Evolutionary conservation across 1,140 invertebrate genomes (phyloP).

Genomic region (Drosophila takahashii): DNA sequence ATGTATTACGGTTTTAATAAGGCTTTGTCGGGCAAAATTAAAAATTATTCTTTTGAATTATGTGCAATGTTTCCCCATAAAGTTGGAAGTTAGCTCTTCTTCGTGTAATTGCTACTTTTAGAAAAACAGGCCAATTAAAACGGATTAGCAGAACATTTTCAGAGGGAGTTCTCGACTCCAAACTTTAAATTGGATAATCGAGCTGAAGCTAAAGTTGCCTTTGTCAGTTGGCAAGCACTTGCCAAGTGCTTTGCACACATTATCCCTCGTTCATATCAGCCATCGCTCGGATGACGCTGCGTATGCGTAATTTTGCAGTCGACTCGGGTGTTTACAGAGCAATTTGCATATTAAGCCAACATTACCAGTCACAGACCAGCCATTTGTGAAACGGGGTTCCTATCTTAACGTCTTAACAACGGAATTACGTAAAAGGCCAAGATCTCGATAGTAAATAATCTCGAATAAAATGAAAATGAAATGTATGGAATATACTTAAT

Average conservation of each 20-base stretch:
- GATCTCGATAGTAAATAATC: slow-evolving; percentile 13
- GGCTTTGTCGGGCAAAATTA: neutral
- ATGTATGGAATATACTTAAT: no score
- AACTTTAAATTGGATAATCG: slow-evolving; percentile 69
- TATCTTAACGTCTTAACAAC: slow-evolving; percentile 1
- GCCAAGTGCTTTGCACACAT: slow-evolving; percentile 69
- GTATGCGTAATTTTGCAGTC: slow-evolving; percentile 70
- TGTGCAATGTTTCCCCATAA: neutral
- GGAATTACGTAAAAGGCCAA: neutral
- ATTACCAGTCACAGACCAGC: slow-evolving; percentile 22
- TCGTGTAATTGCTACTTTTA: neutral
- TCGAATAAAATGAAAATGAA: no score
- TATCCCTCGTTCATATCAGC: slow-evolving; percentile 63
- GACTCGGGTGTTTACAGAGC: slow-evolving; percentile 63
- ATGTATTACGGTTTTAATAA: neutral
- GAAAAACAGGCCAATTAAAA: slow-evolving; percentile 16
- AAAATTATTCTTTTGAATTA: neutral
- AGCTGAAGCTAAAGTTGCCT: slow-evolving; percentile 48
- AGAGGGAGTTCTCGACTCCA: slow-evolving; percentile 16
- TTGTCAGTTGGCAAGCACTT: slow-evolving; percentile 70
- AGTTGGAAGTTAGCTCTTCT: neutral
- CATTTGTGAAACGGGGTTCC: slow-evolving; percentile 28
- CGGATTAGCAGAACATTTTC: slow-evolving; percentile 29
- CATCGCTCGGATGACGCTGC: slow-evolving; percentile 51
- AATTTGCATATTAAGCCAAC: slow-evolving; percentile 59